These are phyloP conservation scores for Lacerta bilineata DNA, from an alignment of 2,797 vertebrate species.

Conservation along the genomic window DNA sequence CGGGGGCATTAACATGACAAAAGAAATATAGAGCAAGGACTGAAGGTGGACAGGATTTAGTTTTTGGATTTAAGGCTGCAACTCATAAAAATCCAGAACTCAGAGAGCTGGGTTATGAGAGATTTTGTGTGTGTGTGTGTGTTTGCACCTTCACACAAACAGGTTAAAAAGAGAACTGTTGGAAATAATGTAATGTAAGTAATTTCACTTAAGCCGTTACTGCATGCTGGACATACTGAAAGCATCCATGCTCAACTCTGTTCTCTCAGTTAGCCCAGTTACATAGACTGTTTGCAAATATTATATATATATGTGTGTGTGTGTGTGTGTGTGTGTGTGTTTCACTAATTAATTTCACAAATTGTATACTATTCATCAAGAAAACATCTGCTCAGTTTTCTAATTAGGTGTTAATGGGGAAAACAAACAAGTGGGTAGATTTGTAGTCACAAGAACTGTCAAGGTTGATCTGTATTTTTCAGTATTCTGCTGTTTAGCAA, in stretches of 20 bases:
- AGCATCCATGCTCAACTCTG: neutral
- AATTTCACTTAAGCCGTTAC: neutral
- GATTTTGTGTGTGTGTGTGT: neutral
- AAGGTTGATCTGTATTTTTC: neutral
- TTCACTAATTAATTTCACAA: conserved; percentile 5
- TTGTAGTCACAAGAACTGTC: neutral
- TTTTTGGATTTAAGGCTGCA: neutral
- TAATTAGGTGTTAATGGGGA: conserved; percentile 30
- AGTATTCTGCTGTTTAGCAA: neutral
- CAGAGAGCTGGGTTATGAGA: neutral
- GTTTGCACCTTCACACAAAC: too few species aligned
- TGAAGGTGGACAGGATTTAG: neutral
- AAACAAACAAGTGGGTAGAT: conserved; percentile 15
- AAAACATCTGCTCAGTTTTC: conserved; percentile 35
- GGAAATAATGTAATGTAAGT: neutral
- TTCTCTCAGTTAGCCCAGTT: neutral
- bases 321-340: too few species aligned
- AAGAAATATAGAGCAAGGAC: neutral
- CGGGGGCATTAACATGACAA: neutral
- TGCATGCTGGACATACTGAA: neutral
- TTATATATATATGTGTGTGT: too few species aligned
- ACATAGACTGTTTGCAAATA: neutral
- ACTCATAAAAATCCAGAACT: neutral
- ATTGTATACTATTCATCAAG: neutral
- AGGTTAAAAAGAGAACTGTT: neutral